Percentiles rank a stretch among this genome's conserved stretches.
phyloP scores from a whole-genome alignment of 2,797 vertebrate species.

The Parambassis ranga region DNA sequence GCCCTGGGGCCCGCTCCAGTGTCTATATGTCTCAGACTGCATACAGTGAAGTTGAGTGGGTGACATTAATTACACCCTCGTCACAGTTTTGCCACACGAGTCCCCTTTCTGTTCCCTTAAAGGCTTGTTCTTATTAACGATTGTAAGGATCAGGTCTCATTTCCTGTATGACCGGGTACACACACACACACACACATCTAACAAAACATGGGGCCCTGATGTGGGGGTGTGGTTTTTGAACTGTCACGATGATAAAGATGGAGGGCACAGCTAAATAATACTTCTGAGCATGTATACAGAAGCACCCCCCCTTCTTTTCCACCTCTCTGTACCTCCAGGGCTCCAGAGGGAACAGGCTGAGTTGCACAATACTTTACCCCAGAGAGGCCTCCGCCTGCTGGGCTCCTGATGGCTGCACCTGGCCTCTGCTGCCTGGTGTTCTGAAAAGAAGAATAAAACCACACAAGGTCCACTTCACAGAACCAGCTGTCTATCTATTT shows the following conservation, averaged over 20 bases:
- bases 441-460: slow-evolving; percentile 28
- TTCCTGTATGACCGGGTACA: slow-evolving; percentile 20
- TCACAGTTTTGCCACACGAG: slow-evolving; percentile 4
- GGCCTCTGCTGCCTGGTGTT: slow-evolving; percentile 40
- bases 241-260: slow-evolving; percentile 55
- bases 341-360: slow-evolving; percentile 53
- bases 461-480: slow-evolving; percentile 15
- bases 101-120: neutral
- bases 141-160: slow-evolving; percentile 27
- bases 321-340: slow-evolving; percentile 68
- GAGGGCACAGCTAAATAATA: slow-evolving; percentile 46
- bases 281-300: slow-evolving; percentile 22
- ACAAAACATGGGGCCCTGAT: slow-evolving; percentile 25
- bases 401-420: slow-evolving; percentile 63
- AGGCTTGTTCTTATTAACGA: slow-evolving; percentile 17
- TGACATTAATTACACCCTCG: too few relatives aligned
- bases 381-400: slow-evolving; percentile 58
- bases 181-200: neutral
- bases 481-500: slow-evolving; percentile 53
- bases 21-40: neutral
- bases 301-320: slow-evolving; percentile 17
- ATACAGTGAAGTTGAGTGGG: neutral
- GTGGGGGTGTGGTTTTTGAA: slow-evolving; percentile 35
- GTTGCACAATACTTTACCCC: slow-evolving; percentile 60
- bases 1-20: neutral